Base-by-base conservation (phyloP, 2,113 vertebrate species). In the Spea bombifrons region DNA sequence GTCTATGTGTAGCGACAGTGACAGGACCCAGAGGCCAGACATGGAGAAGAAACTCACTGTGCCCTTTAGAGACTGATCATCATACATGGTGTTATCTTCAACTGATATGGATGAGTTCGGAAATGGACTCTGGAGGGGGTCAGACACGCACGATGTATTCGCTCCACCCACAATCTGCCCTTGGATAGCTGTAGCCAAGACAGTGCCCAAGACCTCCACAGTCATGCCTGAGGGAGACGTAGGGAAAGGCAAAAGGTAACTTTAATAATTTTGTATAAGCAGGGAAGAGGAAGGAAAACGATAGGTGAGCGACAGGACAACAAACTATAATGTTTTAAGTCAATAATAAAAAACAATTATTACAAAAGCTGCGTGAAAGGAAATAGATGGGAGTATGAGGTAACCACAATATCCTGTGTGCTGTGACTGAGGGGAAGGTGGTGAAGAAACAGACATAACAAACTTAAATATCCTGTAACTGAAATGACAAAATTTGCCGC, bases 141-240 rank as follows among this genome's bases (percentile, higher is more conserved):
- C 50, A 46, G 85, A 83, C 3, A 96, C 82, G 85, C 97, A 99
- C 8, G 90, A 86, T 0, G 89, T 74, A 46, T 91, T 86, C 0
- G 82, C 90, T 2, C 91, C 90, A 7, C 96, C 96, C 47, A 97
- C 94, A 0, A 99, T 98, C 89, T 98, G 97, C 4, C 97, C 97
- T 85, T 96, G 96, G 88, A 99, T 93, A 0, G 95, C 96, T 0
- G 96, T 97, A 78, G 96, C 97, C 83, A 98, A 84, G 76, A 99
- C 93, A 0, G 93, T 94, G 17, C 95, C 97, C 81, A 99, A 78
- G 47, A 98, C 94, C 83, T 98, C 97, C 84, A 98, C 92, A 0
- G 94, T 98, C 97, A 99, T 98, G 16, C 97, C 97, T 99, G 86
- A 3, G 48, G 43, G 46, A 59, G 15, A 44, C 5, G 15, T 12